A percentile compares a stretch with the other conserved stretches of the same genome.
Conservation (phyloP, 2,888 invertebrate genomes). For the Augiades crinisus region DNA sequence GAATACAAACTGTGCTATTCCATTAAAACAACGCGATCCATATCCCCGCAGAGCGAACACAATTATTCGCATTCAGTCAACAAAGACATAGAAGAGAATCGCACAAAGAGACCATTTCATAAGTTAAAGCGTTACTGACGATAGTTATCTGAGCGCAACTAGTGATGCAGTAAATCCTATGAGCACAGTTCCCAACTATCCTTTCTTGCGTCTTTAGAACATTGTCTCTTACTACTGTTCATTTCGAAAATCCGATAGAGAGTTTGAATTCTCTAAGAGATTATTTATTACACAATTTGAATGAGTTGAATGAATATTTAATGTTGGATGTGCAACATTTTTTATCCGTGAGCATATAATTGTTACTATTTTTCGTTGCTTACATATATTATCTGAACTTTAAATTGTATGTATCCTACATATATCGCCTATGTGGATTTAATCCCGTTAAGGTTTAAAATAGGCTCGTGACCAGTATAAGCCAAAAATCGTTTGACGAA, state of each 20-base stretch:
- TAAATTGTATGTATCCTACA: no score
- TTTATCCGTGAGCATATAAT: no score
- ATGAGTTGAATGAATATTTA: no score
- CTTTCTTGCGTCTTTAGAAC: constrained; percentile 50
- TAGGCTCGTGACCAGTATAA: no score
- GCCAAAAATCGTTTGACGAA: no score
- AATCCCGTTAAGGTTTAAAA: no score
- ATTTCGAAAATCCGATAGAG: constrained; percentile 10
- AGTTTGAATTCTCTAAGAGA: no score
- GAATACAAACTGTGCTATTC: constrained; percentile 66
- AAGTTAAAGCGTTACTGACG: constrained; percentile 65
- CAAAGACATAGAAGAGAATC: constrained; percentile 53
- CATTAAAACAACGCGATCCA: constrained; percentile 63
- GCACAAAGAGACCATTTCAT: constrained; percentile 70
- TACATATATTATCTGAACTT: no score
- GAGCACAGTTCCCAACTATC: constrained; percentile 62
- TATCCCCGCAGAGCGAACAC: constrained; percentile 61
- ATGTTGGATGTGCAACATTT: no score
- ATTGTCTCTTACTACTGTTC: constrained; percentile 48
- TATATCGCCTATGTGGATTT: no score
- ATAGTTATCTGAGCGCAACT: constrained; percentile 70
- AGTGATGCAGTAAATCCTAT: constrained; percentile 73
- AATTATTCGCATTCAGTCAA: constrained; percentile 69
- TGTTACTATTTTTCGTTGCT: no score
- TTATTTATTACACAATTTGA: no score